Percentiles rank a stretch among this genome's conserved stretches.
Evolutionary conservation across 2,797 vertebrate species (phyloP).

Genomic region (Mus caroli): DNA sequence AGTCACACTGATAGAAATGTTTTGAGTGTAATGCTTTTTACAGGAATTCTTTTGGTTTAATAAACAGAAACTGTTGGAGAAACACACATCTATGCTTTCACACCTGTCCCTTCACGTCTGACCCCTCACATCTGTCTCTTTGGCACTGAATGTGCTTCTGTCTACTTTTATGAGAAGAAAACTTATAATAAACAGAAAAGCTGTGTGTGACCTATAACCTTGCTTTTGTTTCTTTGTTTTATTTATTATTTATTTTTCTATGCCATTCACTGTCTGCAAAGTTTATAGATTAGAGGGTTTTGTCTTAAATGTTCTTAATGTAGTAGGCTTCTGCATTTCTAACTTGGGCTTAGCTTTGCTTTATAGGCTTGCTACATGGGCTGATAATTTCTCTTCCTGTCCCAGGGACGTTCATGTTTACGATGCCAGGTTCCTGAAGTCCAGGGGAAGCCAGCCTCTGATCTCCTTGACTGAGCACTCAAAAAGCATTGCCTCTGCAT

Average conservation of each 20-base stretch:
- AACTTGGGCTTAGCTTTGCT: not conserved
- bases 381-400: conserved; percentile 42
- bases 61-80: conserved; percentile 44
- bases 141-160: conserved; percentile 22
- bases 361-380: not conserved
- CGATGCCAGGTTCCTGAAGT: conserved; percentile 91
- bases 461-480: conserved; percentile 89
- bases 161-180: conserved; percentile 56
- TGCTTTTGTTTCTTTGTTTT: conserved; percentile 61
- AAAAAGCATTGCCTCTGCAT: conserved; percentile 90
- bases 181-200: not conserved
- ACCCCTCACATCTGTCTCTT: not conserved
- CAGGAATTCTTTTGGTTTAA: conserved; percentile 62
- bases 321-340: conserved; percentile 25
- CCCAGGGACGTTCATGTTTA: conserved; percentile 89
- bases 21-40: not conserved
- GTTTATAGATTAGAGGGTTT: conserved; percentile 17
- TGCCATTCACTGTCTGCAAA: conserved; percentile 4
- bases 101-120: no score
- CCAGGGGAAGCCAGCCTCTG: conserved; percentile 84
- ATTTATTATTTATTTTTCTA: not conserved
- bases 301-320: not conserved
- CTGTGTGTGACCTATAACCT: conserved; percentile 32
- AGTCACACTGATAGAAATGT: not conserved
- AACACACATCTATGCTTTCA: not conserved